phyloP scores from a whole-genome alignment of 2,888 invertebrate species.

The Hirtodrosophila histrioides region DNA sequence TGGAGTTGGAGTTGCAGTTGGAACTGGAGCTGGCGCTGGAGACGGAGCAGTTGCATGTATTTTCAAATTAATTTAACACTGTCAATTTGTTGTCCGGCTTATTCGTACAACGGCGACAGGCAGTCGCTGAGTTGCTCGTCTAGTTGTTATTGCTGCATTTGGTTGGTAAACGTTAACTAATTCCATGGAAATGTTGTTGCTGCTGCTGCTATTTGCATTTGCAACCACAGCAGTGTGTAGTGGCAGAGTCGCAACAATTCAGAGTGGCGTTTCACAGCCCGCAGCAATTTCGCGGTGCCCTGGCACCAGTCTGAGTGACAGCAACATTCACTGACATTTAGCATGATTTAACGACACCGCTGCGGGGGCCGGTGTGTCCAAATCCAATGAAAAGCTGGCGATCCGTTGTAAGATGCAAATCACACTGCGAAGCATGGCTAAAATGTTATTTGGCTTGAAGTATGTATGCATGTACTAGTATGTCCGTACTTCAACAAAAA shows the following conservation, averaged over 20 bases:
- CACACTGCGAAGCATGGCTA: conserved; percentile 49
- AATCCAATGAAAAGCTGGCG: conserved; percentile 49
- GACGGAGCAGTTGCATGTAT: conserved; percentile 65
- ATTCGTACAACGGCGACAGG: conserved; percentile 45
- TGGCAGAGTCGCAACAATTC: conserved; percentile 12
- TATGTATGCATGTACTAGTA: conserved; percentile 10
- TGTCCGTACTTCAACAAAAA: conserved; percentile 28
- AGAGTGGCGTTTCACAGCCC: conserved; percentile 61
- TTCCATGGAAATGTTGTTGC: conserved; percentile 77
- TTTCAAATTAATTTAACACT: conserved; percentile 81
- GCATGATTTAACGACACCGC: conserved; percentile 79
- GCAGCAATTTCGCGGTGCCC: conserved; percentile 49
- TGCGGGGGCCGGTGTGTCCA: conserved; percentile 45
- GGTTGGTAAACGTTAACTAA: conserved; percentile 81
- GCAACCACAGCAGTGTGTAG: conserved; percentile 46
- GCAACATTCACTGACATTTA: conserved; percentile 77
- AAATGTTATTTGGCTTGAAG: conserved; percentile 66
- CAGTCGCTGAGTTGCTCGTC: conserved; percentile 25
- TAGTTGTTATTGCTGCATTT: conserved; percentile 51
- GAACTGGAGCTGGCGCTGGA: conserved; percentile 22
- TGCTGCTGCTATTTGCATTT: conserved; percentile 65
- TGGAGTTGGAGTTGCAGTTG: conserved; percentile 11
- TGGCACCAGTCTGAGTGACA: conserved; percentile 59
- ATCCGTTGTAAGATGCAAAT: conserved; percentile 74
- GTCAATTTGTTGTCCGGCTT: conserved; percentile 78